Evolutionary conservation across 1,140 invertebrate species (phyloP), one percentile per base, ranked within the genome.

Genomic region (Drosophila fuyamai): DNA sequence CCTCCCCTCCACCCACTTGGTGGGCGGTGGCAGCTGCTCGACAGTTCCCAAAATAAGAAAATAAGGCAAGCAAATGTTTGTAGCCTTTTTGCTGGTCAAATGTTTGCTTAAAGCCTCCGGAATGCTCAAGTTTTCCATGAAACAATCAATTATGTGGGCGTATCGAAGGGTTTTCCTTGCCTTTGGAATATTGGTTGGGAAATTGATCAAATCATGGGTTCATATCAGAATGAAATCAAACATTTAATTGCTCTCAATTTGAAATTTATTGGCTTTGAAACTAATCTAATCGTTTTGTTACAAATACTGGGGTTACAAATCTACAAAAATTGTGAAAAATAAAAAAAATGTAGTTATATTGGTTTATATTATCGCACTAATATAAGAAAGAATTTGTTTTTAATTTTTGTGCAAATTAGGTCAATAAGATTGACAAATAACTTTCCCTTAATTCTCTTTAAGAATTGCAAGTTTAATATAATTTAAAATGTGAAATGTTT

Each of bases 11-110:
- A 1, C 68, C 38, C 57, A 38, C 32, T 35, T 6, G 38, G 13
- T 38, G 35, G 50, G 65, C 43, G 48, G 65, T 47, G 71, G 61
- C 61, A 67, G 67, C 76, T 79, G 67, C 40, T 47, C 47, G 29
- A 58, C 55, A 71, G 47, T 71, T 50, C 71, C 53, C 44, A 72
- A 68, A 68, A 68, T 54, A 67, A 14, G 47, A 66, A 65, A 65
- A 36, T 29, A 16, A 47, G 32, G 58, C 63, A 67, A 67, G 63
- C 63, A 67, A 70, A 68, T 70, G 67, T 57, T 71, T 56, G 43
- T 29, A 48, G 12, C 67, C 67, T 40, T 70, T 70, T 40, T 16
- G 43, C 38, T 47, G 66, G 48, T 38, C 53, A 58, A 72, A 71
- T 70, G 67, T 71, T 70, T 70, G 51, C 63, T 48, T 27, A 29